Percentiles rank a stretch among this genome's conserved stretches.
These are phyloP conservation scores for Phortica okadai DNA, from an alignment of 2,888 invertebrate genomes.

Conservation along the genomic window DNA sequence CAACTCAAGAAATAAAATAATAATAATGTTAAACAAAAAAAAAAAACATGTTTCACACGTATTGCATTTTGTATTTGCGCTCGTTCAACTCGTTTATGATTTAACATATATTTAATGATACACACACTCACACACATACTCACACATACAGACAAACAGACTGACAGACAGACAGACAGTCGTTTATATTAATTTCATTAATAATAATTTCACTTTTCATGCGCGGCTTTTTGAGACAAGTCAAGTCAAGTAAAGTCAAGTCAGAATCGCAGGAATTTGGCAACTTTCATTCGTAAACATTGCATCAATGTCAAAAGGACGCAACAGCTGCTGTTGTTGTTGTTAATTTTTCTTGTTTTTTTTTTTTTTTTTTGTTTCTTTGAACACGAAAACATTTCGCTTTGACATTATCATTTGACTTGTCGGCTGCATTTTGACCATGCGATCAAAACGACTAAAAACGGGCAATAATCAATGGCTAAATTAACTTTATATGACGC, in stretches of 20 bases:
- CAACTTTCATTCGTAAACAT: slow-evolving; percentile 20
- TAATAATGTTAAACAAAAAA: neutral
- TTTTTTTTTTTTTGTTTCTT: neutral
- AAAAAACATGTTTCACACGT: neutral
- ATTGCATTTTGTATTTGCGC: slow-evolving; percentile 8
- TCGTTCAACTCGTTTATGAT: slow-evolving; percentile 4
- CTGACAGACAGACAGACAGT: slow-evolving; percentile 36
- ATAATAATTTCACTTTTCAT: slow-evolving; percentile 70
- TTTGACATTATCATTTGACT: slow-evolving; percentile 12
- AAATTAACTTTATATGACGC: slow-evolving; percentile 58
- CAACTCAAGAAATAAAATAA: neutral
- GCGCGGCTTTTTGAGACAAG: slow-evolving; percentile 25
- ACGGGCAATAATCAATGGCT: slow-evolving; percentile 55
- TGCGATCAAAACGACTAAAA: neutral
- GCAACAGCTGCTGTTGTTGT: neutral
- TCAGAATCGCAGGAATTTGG: slow-evolving; percentile 14
- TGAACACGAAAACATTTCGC: neutral
- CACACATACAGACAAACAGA: neutral
- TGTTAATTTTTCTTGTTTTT: neutral
- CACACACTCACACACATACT: neutral
- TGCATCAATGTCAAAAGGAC: slow-evolving; percentile 5
- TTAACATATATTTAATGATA: slow-evolving; percentile 3
- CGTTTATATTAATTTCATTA: slow-evolving; percentile 62
- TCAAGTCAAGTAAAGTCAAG: neutral
- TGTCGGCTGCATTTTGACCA: slow-evolving; percentile 14